Conservation (phyloP, 2,888 invertebrate genomes). For the Hirtodrosophila confusa region DNA sequence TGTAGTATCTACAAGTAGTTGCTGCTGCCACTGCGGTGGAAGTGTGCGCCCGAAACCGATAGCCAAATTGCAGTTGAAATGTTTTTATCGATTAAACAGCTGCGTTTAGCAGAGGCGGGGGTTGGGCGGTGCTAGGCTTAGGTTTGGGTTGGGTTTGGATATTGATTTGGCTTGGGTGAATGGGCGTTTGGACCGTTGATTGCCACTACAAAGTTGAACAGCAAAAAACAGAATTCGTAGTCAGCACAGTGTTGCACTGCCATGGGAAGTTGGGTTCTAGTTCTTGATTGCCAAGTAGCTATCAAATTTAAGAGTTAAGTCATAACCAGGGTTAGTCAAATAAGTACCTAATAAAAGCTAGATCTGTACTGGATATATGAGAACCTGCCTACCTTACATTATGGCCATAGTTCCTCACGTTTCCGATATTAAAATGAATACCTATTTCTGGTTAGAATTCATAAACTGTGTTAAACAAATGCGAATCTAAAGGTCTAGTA, state of each 20-base stretch:
- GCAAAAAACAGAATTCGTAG: slow-evolving; percentile 28
- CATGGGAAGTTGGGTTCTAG: not conserved
- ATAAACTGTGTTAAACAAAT: too few species aligned
- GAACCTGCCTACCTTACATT: too few species aligned
- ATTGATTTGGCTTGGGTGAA: slow-evolving; percentile 1
- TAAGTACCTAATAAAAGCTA: too few species aligned
- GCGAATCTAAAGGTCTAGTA: too few species aligned
- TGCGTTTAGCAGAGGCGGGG: slow-evolving; percentile 16
- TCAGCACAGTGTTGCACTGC: slow-evolving; percentile 21
- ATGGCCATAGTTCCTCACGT: too few species aligned
- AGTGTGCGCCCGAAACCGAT: slow-evolving; percentile 42
- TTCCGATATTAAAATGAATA: too few species aligned
- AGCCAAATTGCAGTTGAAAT: slow-evolving; percentile 68
- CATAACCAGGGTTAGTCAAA: too few species aligned
- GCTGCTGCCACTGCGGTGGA: slow-evolving; percentile 20
- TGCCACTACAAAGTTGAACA: slow-evolving; percentile 24
- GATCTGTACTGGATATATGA: too few species aligned
- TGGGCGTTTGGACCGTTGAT: slow-evolving; percentile 22
- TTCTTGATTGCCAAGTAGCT: too few species aligned
- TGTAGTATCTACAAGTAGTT: slow-evolving; percentile 63
- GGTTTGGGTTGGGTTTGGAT: slow-evolving; percentile 3
- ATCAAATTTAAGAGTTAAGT: not conserved
- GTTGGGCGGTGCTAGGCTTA: not conserved
- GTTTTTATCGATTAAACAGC: slow-evolving; percentile 76
- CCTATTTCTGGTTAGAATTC: too few species aligned